A percentile compares a stretch with the other conserved stretches of the same genome.
Evolutionary conservation across 1,140 invertebrate genomes (phyloP).

Genomic region (Drosophila tropicalis): DNA sequence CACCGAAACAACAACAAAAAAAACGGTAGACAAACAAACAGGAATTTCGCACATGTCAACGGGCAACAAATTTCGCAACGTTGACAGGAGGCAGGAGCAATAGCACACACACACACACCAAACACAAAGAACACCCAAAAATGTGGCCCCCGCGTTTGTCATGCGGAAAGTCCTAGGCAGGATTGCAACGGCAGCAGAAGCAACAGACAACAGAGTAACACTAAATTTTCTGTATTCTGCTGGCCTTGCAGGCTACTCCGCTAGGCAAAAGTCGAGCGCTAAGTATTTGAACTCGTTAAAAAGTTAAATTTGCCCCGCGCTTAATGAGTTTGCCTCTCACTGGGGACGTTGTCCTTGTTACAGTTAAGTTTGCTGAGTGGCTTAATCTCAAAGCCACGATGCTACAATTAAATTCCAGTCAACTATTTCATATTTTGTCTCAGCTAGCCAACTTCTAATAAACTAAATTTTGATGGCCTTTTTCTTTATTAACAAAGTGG

Average conservation of each 20-base stretch:
- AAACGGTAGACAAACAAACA: conserved; percentile 33
- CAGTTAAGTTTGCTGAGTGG: conserved; percentile 55
- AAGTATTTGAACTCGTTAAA: conserved; percentile 37
- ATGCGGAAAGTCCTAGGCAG: conserved; percentile 38
- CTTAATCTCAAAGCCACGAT: conserved; percentile 46
- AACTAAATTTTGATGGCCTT: not conserved
- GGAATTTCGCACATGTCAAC: conserved; percentile 62
- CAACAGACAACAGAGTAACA: conserved; percentile 23
- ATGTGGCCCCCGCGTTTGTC: conserved; percentile 39
- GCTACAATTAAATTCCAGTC: conserved; percentile 54
- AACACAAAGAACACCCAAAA: conserved; percentile 42
- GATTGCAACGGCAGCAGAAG: conserved; percentile 46
- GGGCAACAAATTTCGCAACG: conserved; percentile 64
- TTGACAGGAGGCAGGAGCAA: conserved; percentile 47
- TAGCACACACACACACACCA: conserved; percentile 27
- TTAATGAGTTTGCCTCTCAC: conserved; percentile 18
- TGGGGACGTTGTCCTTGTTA: conserved; percentile 8
- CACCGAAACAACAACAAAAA: not conserved
- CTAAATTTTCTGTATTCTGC: conserved; percentile 47
- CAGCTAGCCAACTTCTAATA: not conserved
- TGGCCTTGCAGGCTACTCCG: conserved; percentile 53
- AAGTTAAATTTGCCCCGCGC: conserved; percentile 35
- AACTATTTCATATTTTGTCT: conserved; percentile 29
- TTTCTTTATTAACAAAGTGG: not conserved
- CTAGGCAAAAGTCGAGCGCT: conserved; percentile 7